These are phyloP conservation scores for Chaetodon auriga DNA, from an alignment of 2,113 vertebrate species.

Conservation along the genomic window DNA sequence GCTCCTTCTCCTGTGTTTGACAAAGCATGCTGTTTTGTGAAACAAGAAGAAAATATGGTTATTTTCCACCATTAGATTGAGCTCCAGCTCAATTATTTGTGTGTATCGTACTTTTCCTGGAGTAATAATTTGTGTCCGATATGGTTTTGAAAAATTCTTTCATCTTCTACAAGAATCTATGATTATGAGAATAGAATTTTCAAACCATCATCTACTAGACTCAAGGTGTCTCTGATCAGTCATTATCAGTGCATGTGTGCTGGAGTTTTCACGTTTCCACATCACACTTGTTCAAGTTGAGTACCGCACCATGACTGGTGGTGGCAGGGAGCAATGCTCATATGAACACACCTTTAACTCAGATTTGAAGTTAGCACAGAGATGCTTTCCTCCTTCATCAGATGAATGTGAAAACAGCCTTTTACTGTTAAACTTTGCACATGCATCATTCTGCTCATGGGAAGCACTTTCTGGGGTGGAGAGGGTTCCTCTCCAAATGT, in stretches of 20 bases:
- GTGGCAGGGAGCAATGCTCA: background rate
- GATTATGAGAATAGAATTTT: background rate
- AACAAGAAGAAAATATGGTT: background rate
- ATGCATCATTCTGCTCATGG: background rate
- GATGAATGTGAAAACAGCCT: background rate
- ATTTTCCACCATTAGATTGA: background rate
- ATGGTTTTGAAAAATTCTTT: background rate
- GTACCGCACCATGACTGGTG: background rate
- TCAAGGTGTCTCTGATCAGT: too few species aligned
- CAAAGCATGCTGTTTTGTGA: background rate
- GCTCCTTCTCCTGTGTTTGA: background rate
- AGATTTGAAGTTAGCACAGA: background rate
- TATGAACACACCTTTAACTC: background rate
- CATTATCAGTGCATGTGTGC: background rate
- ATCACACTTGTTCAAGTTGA: background rate
- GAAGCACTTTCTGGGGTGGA: background rate
- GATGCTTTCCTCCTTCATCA: background rate
- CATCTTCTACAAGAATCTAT: background rate
- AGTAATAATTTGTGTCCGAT: background rate
- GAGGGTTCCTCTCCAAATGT: background rate
- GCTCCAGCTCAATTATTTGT: background rate
- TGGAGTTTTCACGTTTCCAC: background rate
- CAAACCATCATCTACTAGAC: background rate
- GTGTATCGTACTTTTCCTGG: background rate
- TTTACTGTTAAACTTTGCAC: background rate